Evolutionary conservation across 2,797 vertebrate genomes (phyloP), one percentile per base, ranked within the genome.

Genomic region (Huso huso): DNA sequence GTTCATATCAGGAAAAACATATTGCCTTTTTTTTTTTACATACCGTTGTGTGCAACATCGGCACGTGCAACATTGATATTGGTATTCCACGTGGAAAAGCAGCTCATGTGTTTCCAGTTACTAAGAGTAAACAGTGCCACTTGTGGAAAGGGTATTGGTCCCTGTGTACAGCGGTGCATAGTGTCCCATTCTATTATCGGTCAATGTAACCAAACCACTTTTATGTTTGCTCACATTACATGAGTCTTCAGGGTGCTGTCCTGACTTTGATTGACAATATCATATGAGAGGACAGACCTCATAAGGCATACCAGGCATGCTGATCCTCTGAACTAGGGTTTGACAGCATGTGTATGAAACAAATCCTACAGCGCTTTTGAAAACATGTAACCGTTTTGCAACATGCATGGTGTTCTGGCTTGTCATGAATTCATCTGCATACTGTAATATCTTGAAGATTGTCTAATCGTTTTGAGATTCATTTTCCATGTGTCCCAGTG

Each of bases 241-340:
- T 61, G 63, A 51, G 12, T 61, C 62, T 49, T 59, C 68, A 65
- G 66, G 67, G 64, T 68, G 68, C n/a, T 76, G 72, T 77, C 75
- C 69, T 81, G 68, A 72, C 68, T 71, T 71, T 69, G 76, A 80
- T 74, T 84, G 78, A 76, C 76, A 83, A 78, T 52, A 68, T 64
- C 10, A 73, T 72, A 68, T 68, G 53, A 72, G 64, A 67, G 70
- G 75, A 71, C 23, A 58, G 61, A 72, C 66, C 64, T 64, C 59
- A 69, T 66, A 67, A 65, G 61, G 51, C 67, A 61, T 67, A 10
- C 37, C 65, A 13, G 73, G 68, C 49, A 66, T 69, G 68, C 62
- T 4, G 10, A 74, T 66, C 64, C 15, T 6, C 7, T 18, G 23
- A 37, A 48, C 12, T 18, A 23, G 61, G 61, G 65, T 59, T 64